phyloP scores from a whole-genome alignment of 2,113 vertebrate species.

The Abramis brama region DNA sequence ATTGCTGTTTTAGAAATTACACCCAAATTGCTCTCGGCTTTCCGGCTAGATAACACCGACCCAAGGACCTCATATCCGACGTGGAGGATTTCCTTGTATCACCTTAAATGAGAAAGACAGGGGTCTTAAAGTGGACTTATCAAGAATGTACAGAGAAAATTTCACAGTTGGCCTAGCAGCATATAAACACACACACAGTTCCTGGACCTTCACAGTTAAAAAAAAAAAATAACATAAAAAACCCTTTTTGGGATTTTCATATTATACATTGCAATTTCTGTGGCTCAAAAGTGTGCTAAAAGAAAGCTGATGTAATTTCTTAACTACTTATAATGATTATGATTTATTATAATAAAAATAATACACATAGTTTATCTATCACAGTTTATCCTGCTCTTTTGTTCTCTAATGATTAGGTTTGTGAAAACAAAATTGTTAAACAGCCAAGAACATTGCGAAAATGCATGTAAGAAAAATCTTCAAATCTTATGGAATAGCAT shows the following conservation, averaged over 20 bases:
- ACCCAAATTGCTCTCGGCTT: constrained; percentile 49
- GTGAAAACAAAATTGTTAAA: background rate
- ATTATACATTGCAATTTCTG: background rate
- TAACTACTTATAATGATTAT: background rate
- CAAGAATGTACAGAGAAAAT: constrained; percentile 45
- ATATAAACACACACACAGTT: constrained; percentile 11
- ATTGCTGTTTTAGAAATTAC: constrained; percentile 49
- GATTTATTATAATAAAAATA: constrained; percentile 10
- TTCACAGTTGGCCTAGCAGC: constrained; percentile 55
- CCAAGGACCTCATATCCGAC: constrained; percentile 4
- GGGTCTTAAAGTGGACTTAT: constrained; percentile 45
- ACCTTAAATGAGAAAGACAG: constrained; percentile 38
- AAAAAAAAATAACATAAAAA: background rate
- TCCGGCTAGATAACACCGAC: constrained; percentile 48
- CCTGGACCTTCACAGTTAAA: background rate
- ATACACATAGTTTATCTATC: background rate
- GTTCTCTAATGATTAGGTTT: background rate
- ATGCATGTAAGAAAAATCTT: background rate
- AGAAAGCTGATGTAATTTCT: background rate
- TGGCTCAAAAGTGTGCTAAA: background rate
- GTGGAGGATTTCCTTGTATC: constrained; percentile 45
- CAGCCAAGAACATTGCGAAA: too few species aligned
- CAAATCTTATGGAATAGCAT: background rate
- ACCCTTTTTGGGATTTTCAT: background rate
- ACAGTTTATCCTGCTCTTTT: background rate